Conservation (phyloP, 2,113 vertebrate genomes). For the Barbus barbus region DNA sequence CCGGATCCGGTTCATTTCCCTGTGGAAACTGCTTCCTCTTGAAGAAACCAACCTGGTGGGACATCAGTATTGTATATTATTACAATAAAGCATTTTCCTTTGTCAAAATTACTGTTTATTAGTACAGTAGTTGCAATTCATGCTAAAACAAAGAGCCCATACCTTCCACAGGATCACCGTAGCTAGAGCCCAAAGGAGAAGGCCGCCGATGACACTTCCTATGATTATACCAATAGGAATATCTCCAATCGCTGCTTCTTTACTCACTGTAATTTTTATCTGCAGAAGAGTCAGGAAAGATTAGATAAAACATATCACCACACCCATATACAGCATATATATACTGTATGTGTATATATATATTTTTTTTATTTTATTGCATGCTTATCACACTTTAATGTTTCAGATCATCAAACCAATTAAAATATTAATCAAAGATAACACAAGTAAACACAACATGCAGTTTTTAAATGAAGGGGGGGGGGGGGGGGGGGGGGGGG, state of each 20-base stretch:
- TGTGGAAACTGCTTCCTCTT: conserved; percentile 85
- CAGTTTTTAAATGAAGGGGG: too few relatives aligned
- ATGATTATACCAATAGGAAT: conserved; percentile 81
- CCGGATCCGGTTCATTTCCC: conserved; percentile 71
- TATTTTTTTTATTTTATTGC: too few relatives aligned
- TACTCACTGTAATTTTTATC: conserved; percentile 81
- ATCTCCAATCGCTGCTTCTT: conserved; percentile 72
- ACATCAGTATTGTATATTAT: not conserved
- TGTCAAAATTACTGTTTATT: not conserved
- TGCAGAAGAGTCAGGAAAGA: conserved; percentile 57
- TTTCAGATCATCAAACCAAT: too few relatives aligned
- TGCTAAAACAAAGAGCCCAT: not conserved
- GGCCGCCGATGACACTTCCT: conserved; percentile 80
- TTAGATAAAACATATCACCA: not conserved
- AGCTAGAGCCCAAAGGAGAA: conserved; percentile 75
- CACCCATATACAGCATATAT: too few relatives aligned
- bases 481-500: too few relatives aligned
- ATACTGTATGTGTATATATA: too few relatives aligned
- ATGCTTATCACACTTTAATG: too few relatives aligned
- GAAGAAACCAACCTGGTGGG: conserved; percentile 84
- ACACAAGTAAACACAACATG: too few relatives aligned
- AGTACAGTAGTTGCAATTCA: not conserved
- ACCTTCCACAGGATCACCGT: conserved; percentile 83
- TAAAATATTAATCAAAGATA: too few relatives aligned
- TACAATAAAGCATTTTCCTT: not conserved